phyloP scores from a whole-genome alignment of 1,140 invertebrate genomes.

The Patella vulgata region DNA sequence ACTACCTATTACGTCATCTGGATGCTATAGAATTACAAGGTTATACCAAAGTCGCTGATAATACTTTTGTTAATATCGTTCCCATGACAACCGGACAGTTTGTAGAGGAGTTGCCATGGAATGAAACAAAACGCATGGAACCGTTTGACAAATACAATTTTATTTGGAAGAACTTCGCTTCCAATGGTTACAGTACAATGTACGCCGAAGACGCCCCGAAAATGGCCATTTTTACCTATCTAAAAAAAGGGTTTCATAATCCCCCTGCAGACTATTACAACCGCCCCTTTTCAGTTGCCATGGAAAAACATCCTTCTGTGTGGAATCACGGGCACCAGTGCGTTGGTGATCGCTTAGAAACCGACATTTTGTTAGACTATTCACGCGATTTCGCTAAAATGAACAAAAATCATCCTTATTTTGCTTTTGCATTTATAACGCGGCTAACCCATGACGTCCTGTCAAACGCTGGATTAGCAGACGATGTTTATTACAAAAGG shows the following conservation, averaged over 20 bases:
- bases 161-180: conserved; percentile 69
- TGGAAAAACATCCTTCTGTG: conserved; percentile 50
- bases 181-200: conserved; percentile 67
- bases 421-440: conserved; percentile 65
- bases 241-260: conserved; percentile 65
- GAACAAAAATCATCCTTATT: conserved; percentile 51
- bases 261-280: conserved; percentile 69
- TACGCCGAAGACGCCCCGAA: conserved; percentile 68
- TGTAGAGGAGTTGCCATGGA: conserved; percentile 59
- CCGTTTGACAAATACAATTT: conserved; percentile 67
- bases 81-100: conserved; percentile 46
- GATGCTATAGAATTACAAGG: conserved; percentile 57
- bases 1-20: conserved; percentile 68
- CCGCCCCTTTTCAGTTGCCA: conserved; percentile 61
- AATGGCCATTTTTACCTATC: conserved; percentile 69
- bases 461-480: conserved; percentile 55
- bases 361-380: conserved; percentile 58
- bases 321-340: conserved; percentile 61
- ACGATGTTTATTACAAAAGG: conserved; percentile 56
- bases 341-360: conserved; percentile 52
- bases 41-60: conserved; percentile 63
- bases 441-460: conserved; percentile 63
- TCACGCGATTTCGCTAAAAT: conserved; percentile 47
- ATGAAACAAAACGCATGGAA: conserved; percentile 45
- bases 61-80: conserved; percentile 54